A percentile compares a stretch with the other conserved stretches of the same genome.
phyloP scores from a whole-genome alignment of 2,797 vertebrate species.

The Cuculus canorus region DNA sequence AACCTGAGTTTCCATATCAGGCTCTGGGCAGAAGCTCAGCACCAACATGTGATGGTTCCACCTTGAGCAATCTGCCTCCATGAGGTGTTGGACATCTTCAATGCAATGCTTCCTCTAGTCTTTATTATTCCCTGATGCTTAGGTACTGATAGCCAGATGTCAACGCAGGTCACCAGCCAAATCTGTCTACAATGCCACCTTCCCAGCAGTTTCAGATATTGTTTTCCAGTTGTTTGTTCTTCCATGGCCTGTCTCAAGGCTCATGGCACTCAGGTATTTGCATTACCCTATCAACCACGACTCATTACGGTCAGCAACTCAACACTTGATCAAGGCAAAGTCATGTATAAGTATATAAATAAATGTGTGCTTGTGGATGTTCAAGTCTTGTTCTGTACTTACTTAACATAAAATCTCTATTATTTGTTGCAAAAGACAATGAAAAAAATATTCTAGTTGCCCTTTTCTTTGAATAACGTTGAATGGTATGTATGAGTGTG shows the following conservation, averaged over 20 bases:
- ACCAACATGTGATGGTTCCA: neutral
- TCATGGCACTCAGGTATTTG: neutral
- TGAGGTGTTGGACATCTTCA: neutral
- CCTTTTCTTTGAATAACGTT: neutral
- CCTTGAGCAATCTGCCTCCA: neutral
- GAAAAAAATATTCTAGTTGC: neutral
- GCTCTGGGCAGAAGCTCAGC: neutral
- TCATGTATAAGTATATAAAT: neutral
- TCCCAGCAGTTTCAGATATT: neutral
- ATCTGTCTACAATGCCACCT: neutral
- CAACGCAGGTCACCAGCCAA: neutral
- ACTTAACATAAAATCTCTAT: neutral
- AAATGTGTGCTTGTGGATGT: neutral
- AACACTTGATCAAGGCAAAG: neutral
- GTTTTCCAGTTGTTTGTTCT: neutral
- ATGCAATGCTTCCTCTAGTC: neutral
- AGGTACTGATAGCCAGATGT: neutral
- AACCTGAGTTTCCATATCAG: neutral
- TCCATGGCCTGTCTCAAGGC: rapidly evolving
- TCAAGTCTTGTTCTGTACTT: neutral
- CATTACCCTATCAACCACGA: neutral
- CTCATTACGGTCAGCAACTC: neutral
- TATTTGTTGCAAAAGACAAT: neutral
- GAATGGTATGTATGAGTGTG: neutral
- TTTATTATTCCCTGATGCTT: neutral